Base-by-base conservation (phyloP, 2,113 vertebrate genomes). In the Perca schrenkii region DNA sequence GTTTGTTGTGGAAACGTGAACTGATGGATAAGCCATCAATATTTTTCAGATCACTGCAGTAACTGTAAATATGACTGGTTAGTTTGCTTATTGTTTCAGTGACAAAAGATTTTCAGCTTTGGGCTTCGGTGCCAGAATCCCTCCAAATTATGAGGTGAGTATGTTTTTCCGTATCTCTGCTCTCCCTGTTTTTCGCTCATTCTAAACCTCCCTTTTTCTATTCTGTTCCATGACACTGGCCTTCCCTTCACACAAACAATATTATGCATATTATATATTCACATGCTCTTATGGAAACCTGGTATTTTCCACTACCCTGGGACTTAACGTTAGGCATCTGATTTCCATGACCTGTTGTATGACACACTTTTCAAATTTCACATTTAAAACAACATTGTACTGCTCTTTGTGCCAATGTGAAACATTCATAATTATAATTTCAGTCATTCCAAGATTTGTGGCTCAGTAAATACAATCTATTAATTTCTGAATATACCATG, bases 51-150 rank as follows among this genome's bases (percentile, higher is more conserved):
- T 76, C 34, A 36, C 60, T 62, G 22, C 15, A 69, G 16, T 28
- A 19, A 34, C 11, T 64, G 40, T 47, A 43, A 49, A 69, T 61
- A 10, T 78, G 15, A 71, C 64, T 86, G 54, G 74, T 84, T 83
- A n/a, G 69, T 91, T 89, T 88, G 16, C 57, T 85, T 88, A 74
- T 70, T 21, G 15, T 95, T 91, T 82, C 92, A 99, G 98, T 0
- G 97, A 99, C 88, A 99, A 98, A 95, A 96, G 96, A 62, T 99
- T 99, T 94, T 99, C 98, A 0, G 98, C 98, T 82, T 88, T 99
- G 95, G 98, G 97, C 65, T 99, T 99, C 69, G 97, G 98, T 47
- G 98, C 98, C 8, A 96, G 97, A 92, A 99, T 99, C 79, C 98
- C 98, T 70, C 98, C 98, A 70, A 98, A 99, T 84, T 99, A 98